Conservation (phyloP, 2,888 invertebrate genomes). For the Tipula unca region DNA sequence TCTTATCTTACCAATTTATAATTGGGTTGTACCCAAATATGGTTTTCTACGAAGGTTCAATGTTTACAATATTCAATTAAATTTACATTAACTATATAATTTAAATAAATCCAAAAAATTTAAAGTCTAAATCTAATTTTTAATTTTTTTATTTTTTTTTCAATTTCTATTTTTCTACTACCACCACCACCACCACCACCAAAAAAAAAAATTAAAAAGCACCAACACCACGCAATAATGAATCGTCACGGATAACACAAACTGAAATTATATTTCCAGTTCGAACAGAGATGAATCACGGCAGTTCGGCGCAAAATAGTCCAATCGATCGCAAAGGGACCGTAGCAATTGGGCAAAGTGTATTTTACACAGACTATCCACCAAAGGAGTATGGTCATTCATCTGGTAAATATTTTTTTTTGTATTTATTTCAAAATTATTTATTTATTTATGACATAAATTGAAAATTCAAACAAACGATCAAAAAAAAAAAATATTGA, state of each 20-base stretch:
- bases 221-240: slow-evolving; percentile 29
- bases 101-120: too few species aligned
- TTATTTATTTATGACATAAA: background rate
- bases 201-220: too few species aligned
- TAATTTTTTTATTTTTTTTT: background rate
- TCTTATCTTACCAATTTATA: too few species aligned
- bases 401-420: slow-evolving; percentile 17
- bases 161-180: background rate
- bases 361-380: slow-evolving; percentile 42
- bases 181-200: too few species aligned
- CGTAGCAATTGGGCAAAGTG: slow-evolving; percentile 42
- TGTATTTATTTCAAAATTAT: background rate
- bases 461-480: background rate
- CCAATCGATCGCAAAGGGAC: slow-evolving; percentile 35
- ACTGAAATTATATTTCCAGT: slow-evolving; percentile 38
- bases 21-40: too few species aligned
- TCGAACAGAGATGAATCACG: slow-evolving; percentile 36
- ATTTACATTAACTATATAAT: too few species aligned
- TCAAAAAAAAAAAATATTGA: background rate
- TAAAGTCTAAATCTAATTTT: background rate
- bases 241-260: slow-evolving; percentile 36
- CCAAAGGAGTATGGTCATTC: slow-evolving; percentile 38
- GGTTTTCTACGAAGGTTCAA: background rate
- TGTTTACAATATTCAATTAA: too few species aligned
- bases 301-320: slow-evolving; percentile 29